Conservation (phyloP, 2,888 invertebrate species). For the Choristoneura rosaceana region DNA sequence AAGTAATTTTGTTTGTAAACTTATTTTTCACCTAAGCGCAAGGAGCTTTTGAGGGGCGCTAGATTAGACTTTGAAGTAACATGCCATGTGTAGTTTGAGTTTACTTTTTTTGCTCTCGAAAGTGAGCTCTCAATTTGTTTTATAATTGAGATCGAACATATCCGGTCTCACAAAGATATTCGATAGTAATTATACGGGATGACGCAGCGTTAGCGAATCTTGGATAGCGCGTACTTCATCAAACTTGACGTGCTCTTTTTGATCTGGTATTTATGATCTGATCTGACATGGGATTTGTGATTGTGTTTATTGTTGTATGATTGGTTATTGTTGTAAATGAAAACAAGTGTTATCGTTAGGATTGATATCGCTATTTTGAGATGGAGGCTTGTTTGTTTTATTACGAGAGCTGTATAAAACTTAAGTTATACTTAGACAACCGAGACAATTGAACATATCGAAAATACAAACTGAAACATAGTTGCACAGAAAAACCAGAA, state of each 20-base stretch:
- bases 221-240: conserved; percentile 3
- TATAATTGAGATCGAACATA: conserved; percentile 43
- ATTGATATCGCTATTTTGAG: not conserved
- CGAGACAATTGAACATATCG: too few species aligned
- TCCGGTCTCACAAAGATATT: conserved; percentile 44
- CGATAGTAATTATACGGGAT: conserved; percentile 50
- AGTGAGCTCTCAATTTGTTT: conserved; percentile 20
- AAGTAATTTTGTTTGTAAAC: too few species aligned
- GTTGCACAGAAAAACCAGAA: too few species aligned
- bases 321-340: not conserved
- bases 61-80: too few species aligned
- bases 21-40: too few species aligned
- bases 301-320: conserved; percentile 9
- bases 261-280: not conserved
- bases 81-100: too few species aligned
- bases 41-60: too few species aligned
- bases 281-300: conserved; percentile 5
- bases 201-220: conserved; percentile 47
- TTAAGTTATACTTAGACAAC: too few species aligned
- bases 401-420: too few species aligned
- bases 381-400: not conserved
- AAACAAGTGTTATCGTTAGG: conserved; percentile 3
- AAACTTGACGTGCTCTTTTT: conserved; percentile 1
- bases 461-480: too few species aligned
- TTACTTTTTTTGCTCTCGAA: conserved; percentile 7